Evolutionary conservation across 2,797 vertebrate species (phyloP), one percentile per base, ranked within the genome.

Genomic region (Brachyrhaphis roseni): DNA sequence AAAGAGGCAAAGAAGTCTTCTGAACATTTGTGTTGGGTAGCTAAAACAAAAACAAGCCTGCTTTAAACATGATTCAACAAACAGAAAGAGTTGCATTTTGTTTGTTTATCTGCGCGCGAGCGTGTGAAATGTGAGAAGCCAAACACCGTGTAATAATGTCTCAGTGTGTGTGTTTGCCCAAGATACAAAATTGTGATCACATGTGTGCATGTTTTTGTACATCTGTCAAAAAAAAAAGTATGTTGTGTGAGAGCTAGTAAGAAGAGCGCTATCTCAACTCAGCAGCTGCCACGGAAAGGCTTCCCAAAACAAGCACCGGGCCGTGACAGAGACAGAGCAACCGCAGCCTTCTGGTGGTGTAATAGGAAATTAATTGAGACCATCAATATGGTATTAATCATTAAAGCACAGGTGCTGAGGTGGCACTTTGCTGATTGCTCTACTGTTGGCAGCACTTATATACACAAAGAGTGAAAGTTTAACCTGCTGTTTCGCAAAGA

Each of bases 341-440:
- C 86, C 84, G 90, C 91, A 94, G 93, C 94, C 94, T 95, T 94
- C 94, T 95, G 94, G 77, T 94, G 89, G 91, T 88, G 91, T 96
- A 96, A 96, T 95, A 95, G 94, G 95, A 96, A 96, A 96, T 96
- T 96, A 96, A 96, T 96, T 96, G 95, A 96, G 95, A 96, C 95
- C 95, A 96, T 96, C 96, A 96, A 96, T 96, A 96, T 94, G 91
- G 95, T 95, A 96, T 96, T 96, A 96, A 96, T 96, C 96, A 96
- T 96, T 96, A 95, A 95, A 94, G 94, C 90, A 88, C 94, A 96
- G 96, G 95, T 95, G 96, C 96, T 96, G 96, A 96, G 94, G 90
- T 93, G 91, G 95, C 95, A 94, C 93, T 96, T 95, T 94, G 90
- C 93, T 90, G 93, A 95, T 90, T 93, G 84, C 89, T 91, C 86